A percentile compares a stretch with the other conserved stretches of the same genome.
Evolutionary conservation across 2,888 invertebrate genomes (phyloP).

Genomic region (Mesoligia furuncula): DNA sequence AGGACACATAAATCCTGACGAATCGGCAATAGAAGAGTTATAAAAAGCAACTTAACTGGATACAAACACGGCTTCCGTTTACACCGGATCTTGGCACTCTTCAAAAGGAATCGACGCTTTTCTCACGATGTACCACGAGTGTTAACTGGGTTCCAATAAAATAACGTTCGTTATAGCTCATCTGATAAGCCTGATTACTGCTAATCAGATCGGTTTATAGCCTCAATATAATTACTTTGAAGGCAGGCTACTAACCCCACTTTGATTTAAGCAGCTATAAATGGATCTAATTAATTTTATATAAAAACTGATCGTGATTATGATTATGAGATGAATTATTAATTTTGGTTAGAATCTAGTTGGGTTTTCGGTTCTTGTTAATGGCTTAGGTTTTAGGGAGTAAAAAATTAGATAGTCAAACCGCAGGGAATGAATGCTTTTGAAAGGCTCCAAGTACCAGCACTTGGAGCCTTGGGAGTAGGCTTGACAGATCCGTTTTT

Average conservation of each 20-base stretch:
- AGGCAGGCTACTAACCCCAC: conserved; percentile 64
- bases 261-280: conserved; percentile 60
- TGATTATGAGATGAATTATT: conserved; percentile 59
- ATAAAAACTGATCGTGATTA: conserved; percentile 64
- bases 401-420: not conserved
- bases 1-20: conserved; percentile 63
- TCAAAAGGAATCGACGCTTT: conserved; percentile 56
- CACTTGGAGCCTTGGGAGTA: too few relatives aligned
- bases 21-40: conserved; percentile 58
- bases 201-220: conserved; percentile 75
- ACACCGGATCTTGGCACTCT: conserved; percentile 51
- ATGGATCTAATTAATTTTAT: conserved; percentile 67
- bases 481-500: too few relatives aligned
- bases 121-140: conserved; percentile 59
- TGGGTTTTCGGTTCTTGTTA: conserved; percentile 58
- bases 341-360: conserved; percentile 50
- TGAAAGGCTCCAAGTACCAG: not conserved
- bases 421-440: too few relatives aligned
- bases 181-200: conserved; percentile 78
- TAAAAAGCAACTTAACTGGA: conserved; percentile 31
- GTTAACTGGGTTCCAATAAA: conserved; percentile 61
- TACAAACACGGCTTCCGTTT: conserved; percentile 55
- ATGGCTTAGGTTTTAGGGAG: conserved; percentile 6
- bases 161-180: conserved; percentile 60
- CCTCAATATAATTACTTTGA: conserved; percentile 78